A percentile compares a stretch with the other conserved stretches of the same genome.
phyloP scores from a whole-genome alignment of 2,113 vertebrate species.

The Pristiophorus japonicus region DNA sequence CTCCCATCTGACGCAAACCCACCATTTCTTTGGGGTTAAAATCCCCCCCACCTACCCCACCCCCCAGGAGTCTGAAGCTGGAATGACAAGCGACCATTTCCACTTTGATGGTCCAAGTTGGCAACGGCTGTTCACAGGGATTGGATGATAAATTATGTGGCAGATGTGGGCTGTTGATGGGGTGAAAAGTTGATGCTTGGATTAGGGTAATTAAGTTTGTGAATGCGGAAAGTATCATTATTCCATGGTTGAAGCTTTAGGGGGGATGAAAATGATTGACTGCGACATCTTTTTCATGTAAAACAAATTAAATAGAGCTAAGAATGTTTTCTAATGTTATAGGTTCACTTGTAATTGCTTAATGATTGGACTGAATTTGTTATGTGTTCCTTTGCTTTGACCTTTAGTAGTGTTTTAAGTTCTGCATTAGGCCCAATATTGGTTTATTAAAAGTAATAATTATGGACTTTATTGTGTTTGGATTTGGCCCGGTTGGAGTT shows the following conservation, averaged over 20 bases:
- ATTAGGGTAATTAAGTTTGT: not conserved
- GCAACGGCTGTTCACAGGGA: not conserved
- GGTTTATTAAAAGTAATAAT: not conserved
- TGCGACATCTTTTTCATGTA: not conserved
- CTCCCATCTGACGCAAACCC: too few species aligned
- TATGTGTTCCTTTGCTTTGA: not conserved
- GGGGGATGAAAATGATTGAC: not conserved
- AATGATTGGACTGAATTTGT: not conserved
- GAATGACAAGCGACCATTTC: not conserved
- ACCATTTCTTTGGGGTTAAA: too few species aligned
- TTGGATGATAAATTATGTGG: not conserved
- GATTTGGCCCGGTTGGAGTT: not conserved
- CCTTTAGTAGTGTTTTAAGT: not conserved
- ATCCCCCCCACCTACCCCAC: too few species aligned
- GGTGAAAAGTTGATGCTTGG: not conserved
- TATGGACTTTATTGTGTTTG: not conserved
- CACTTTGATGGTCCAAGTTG: not conserved
- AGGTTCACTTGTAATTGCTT: not conserved
- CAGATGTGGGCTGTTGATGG: not conserved
- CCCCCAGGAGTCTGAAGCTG: not conserved
- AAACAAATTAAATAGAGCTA: not conserved
- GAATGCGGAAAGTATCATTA: not conserved
- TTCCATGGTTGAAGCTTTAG: not conserved
- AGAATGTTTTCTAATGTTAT: not conserved
- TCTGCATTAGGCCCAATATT: not conserved